Percentiles rank a stretch among this genome's conserved stretches.
phyloP scores from a whole-genome alignment of 2,113 vertebrate genomes.

The Brienomyrus longianalis region DNA sequence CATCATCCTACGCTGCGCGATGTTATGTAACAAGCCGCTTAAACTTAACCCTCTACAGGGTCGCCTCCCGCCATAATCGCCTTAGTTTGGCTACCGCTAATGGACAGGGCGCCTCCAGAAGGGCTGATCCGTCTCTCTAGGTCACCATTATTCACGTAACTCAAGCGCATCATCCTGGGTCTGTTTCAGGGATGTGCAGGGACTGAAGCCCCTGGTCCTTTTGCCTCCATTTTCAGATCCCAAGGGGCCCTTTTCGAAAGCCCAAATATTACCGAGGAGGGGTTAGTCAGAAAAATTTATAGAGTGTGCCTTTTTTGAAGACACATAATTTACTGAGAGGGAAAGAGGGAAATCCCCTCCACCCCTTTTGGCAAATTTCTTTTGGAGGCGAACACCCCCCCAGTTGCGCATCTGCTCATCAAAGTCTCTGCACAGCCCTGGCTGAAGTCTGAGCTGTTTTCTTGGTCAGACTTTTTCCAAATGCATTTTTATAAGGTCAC shows the following conservation, averaged over 20 bases:
- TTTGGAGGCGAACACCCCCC: not conserved
- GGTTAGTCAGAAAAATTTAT: not conserved
- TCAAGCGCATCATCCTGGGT: not conserved
- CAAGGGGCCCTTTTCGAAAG: not conserved
- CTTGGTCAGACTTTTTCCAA: not conserved
- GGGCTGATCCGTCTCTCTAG: not conserved
- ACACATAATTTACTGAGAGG: not conserved
- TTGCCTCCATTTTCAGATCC: not conserved
- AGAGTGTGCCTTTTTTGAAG: not conserved
- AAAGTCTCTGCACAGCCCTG: not conserved
- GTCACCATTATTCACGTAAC: not conserved
- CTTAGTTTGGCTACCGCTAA: not conserved
- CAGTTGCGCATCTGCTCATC: not conserved
- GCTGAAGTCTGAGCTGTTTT: not conserved
- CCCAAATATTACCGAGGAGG: not conserved
- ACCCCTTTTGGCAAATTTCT: not conserved
- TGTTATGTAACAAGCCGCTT: conserved; percentile 38
- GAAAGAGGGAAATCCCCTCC: not conserved
- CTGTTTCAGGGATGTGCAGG: not conserved
- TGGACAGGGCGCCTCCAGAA: too few relatives aligned
- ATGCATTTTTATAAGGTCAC: not conserved
- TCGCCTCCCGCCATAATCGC: not conserved
- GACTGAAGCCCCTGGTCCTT: not conserved
- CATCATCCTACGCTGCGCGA: conserved; percentile 37
- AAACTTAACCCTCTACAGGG: conserved; percentile 22